Conservation (phyloP, 2,888 invertebrate species). For the Diaprepes abbreviatus region DNA sequence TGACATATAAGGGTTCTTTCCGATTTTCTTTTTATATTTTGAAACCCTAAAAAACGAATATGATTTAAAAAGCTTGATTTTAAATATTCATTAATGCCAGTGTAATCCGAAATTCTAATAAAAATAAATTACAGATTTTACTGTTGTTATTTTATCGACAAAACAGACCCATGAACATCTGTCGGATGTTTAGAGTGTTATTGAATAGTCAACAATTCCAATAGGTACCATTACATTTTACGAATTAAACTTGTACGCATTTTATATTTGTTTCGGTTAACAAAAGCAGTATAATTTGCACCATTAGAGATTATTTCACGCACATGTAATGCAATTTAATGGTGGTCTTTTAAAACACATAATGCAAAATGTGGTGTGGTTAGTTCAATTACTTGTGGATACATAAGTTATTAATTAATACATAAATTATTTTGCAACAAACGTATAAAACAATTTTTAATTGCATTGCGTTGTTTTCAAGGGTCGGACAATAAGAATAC, state of each 20-base stretch:
- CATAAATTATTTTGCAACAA: too few species aligned
- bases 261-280: not conserved
- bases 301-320: not conserved
- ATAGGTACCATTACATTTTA: slow-evolving; percentile 7
- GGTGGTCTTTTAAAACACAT: not conserved
- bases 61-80: too few species aligned
- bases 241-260: not conserved
- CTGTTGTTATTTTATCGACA: slow-evolving; percentile 6
- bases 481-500: too few species aligned
- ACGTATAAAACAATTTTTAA: too few species aligned
- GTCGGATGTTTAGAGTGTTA: slow-evolving; percentile 2
- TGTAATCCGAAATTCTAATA: slow-evolving; percentile 14
- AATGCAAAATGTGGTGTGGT: not conserved
- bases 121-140: slow-evolving; percentile 18
- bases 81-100: slow-evolving; percentile 25
- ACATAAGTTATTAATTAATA: too few species aligned
- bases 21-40: too few species aligned
- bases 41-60: too few species aligned
- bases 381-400: too few species aligned
- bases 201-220: slow-evolving; percentile 18
- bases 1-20: too few species aligned
- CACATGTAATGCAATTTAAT: not conserved
- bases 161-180: not conserved
- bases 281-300: not conserved
- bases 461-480: too few species aligned